Conservation (phyloP, 2,797 vertebrate species). For the Rhinichthys osculus region DNA sequence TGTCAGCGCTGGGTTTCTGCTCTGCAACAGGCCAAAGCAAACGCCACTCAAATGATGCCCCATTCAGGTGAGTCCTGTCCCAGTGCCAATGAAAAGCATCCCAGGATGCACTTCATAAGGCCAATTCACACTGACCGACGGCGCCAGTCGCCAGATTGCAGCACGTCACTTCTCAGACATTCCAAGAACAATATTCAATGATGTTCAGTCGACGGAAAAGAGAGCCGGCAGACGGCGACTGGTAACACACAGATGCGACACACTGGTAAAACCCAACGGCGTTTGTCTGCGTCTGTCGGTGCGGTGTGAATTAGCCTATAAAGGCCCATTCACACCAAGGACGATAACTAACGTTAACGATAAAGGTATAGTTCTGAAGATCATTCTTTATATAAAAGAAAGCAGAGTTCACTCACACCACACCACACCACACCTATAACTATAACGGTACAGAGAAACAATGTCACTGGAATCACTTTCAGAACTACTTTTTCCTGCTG, state of each 20-base stretch:
- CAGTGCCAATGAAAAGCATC: background rate
- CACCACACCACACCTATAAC: background rate
- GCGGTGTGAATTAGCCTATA: no score
- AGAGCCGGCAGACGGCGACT: background rate
- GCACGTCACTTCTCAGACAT: background rate
- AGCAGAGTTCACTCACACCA: background rate
- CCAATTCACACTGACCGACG: background rate
- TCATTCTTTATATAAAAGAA: background rate
- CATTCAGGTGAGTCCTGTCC: conserved; percentile 72
- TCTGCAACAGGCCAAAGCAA: conserved; percentile 90
- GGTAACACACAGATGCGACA: background rate
- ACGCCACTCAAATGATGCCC: conserved; percentile 85
- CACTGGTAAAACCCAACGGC: no score
- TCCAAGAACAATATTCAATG: background rate
- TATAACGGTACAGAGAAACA: background rate
- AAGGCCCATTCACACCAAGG: no score
- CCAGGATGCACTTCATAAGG: background rate
- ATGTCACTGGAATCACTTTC: background rate
- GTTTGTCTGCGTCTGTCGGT: no score
- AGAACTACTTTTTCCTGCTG: background rate
- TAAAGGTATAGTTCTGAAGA: background rate
- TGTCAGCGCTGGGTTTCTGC: conserved; percentile 91
- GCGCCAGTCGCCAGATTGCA: background rate
- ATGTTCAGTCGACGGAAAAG: background rate
- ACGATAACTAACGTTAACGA: no score